Evolutionary conservation across 2,888 invertebrate genomes (phyloP).

Genomic region (Kuschelorhynchus macadamiae): DNA sequence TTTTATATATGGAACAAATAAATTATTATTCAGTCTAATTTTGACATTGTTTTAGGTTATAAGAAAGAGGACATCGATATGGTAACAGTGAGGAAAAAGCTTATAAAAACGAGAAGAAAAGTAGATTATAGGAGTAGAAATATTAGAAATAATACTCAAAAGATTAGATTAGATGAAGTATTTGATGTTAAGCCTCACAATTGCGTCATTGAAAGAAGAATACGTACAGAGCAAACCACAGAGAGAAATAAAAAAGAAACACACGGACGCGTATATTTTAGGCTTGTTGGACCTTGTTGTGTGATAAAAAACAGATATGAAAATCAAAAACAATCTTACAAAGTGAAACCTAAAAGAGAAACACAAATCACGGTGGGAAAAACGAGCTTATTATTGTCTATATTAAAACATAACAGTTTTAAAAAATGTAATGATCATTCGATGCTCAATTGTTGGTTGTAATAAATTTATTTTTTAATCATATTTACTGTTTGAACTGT

Average conservation of each 20-base stretch:
- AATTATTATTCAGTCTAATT: too few relatives aligned
- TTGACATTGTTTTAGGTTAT: slow-evolving; percentile 20
- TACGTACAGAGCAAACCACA: background rate
- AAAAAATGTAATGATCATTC: slow-evolving; percentile 60
- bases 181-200: slow-evolving; percentile 54
- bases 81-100: slow-evolving; percentile 54
- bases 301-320: slow-evolving; percentile 13
- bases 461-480: slow-evolving; percentile 38
- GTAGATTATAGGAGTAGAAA: slow-evolving; percentile 41
- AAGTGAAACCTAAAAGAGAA: slow-evolving; percentile 50
- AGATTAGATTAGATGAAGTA: slow-evolving; percentile 50
- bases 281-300: slow-evolving; percentile 4
- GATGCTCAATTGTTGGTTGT: slow-evolving; percentile 61
- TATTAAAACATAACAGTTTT: slow-evolving; percentile 55
- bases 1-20: too few relatives aligned
- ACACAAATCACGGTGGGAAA: slow-evolving; percentile 60
- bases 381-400: slow-evolving; percentile 60
- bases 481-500: too few relatives aligned
- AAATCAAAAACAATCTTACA: slow-evolving; percentile 50
- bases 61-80: slow-evolving; percentile 2
- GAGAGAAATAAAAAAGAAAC: background rate
- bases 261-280: slow-evolving; percentile 17
- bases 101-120: slow-evolving; percentile 56
- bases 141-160: slow-evolving; percentile 5
- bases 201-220: slow-evolving; percentile 34